Conservation (phyloP, 2,888 invertebrate species). For the Eilema griseolum region DNA sequence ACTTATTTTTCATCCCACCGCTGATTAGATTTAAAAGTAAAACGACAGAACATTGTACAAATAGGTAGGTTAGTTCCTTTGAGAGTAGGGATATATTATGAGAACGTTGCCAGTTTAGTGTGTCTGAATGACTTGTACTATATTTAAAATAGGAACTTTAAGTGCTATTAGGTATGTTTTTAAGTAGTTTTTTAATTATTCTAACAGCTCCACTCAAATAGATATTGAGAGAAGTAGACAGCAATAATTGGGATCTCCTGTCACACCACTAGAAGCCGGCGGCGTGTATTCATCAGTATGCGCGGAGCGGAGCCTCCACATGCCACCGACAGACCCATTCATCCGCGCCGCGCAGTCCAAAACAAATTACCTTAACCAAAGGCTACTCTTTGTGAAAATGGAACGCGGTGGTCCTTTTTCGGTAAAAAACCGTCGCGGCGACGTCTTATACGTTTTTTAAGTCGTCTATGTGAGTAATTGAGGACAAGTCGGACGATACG, state of each 20-base stretch:
- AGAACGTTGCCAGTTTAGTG: no score
- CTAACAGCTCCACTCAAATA: constrained; percentile 43
- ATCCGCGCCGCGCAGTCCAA: constrained; percentile 72
- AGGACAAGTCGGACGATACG: constrained; percentile 54
- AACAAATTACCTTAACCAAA: constrained; percentile 77
- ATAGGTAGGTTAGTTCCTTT: no score
- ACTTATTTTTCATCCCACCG: no score
- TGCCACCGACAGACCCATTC: constrained; percentile 67
- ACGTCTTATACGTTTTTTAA: constrained; percentile 62
- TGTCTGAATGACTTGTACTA: no score
- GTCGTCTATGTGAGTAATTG: constrained; percentile 68
- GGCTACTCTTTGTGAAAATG: constrained; percentile 65
- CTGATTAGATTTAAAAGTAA: no score
- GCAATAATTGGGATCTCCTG: constrained; percentile 68
- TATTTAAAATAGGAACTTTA: no score
- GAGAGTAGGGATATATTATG: neutral
- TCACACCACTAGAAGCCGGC: constrained; percentile 49
- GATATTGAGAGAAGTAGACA: constrained; percentile 53
- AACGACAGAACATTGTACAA: no score
- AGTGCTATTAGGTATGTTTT: neutral
- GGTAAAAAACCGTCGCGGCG: constrained; percentile 53
- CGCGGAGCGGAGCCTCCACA: constrained; percentile 57
- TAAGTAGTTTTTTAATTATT: neutral
- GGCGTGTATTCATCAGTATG: constrained; percentile 71
- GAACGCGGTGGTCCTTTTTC: constrained; percentile 64